Base-by-base conservation (phyloP, 2,888 invertebrate species). In the Ennomos fuscantarius region DNA sequence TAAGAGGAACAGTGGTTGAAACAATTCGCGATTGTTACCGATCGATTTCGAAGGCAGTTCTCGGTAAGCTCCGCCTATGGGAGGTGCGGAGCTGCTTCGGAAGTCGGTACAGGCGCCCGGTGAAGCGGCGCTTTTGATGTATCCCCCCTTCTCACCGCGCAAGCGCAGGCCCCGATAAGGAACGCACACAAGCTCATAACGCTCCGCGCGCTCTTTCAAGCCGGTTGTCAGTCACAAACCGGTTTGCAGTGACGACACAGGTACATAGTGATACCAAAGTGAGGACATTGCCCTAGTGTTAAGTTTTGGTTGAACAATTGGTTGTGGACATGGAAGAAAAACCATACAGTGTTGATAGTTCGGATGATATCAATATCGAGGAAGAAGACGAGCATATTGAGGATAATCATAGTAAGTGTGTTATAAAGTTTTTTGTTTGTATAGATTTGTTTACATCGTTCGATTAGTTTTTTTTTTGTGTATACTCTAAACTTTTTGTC, bases 171-270 rank as follows among this genome's bases (percentile, higher is more conserved):
- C 80, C 65, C 77, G 87, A 87, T 85, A 86, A 73, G 83, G 68
- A 83, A 90, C 91, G 85, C 91, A 90, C 90, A 89, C 91, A 85
- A 74, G 72, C 88, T 84, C 91, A 92, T 88, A 87, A 82, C 83
- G 84, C 87, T 84, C 81, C 87, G 88, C 85, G 92, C 86, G 86
- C 89, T 89, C 91, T 81, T 73, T 73, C 85, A 83, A 89, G 89
- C 87, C 84, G 89, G 91, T 90, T 89, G 90, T 89, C 86, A 85
- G 84, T 81, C 73, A 63, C 70, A 81, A 88, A 90, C 91, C 90
- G 85, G 92, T 91, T 89, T 86, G 78, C 76, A 74, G 82, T 86
- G 86, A 83, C 83, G 81, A 84, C 82, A 86, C 74, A 81, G 79
- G 80, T 79, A 72, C 70, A 66, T 68, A 79, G 84, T 87, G 86